phyloP scores from a whole-genome alignment of 2,113 vertebrate species.

The Nothoprocta pentlandii region DNA sequence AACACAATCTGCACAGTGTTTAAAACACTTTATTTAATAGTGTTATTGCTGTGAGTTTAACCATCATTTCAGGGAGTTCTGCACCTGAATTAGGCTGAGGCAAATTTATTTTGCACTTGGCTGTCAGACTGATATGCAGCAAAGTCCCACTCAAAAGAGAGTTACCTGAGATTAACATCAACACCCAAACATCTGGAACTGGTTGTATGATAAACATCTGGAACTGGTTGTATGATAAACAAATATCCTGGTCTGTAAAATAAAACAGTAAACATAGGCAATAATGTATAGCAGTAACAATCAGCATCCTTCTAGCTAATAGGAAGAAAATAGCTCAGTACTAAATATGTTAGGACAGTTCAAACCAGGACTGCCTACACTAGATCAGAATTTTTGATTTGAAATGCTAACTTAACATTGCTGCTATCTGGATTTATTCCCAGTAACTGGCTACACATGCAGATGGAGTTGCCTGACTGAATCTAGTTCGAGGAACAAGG shows the following conservation, averaged over 20 bases:
- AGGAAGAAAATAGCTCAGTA: not conserved
- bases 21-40: not conserved
- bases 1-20: not conserved
- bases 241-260: slow-evolving; percentile 2
- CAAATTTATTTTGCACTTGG: slow-evolving; percentile 1
- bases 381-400: slow-evolving; percentile 13
- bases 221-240: not conserved
- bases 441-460: not conserved
- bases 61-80: not conserved
- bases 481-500: not conserved
- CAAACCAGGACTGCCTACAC: not conserved
- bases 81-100: slow-evolving; percentile 11
- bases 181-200: slow-evolving; percentile 33
- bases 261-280: slow-evolving; percentile 11
- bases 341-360: not conserved
- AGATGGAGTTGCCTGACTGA: not conserved
- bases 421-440: not conserved
- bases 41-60: not conserved
- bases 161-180: slow-evolving; percentile 12
- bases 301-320: not conserved
- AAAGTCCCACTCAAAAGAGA: not conserved
- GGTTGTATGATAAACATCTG: slow-evolving; percentile 13
- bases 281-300: not conserved
- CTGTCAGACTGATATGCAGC: slow-evolving; percentile 35
- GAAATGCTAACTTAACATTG: not conserved